Percentiles rank a stretch among this genome's conserved stretches.
Evolutionary conservation across 2,888 invertebrate species (phyloP).

Genomic region (Drosophila tanythrix): DNA sequence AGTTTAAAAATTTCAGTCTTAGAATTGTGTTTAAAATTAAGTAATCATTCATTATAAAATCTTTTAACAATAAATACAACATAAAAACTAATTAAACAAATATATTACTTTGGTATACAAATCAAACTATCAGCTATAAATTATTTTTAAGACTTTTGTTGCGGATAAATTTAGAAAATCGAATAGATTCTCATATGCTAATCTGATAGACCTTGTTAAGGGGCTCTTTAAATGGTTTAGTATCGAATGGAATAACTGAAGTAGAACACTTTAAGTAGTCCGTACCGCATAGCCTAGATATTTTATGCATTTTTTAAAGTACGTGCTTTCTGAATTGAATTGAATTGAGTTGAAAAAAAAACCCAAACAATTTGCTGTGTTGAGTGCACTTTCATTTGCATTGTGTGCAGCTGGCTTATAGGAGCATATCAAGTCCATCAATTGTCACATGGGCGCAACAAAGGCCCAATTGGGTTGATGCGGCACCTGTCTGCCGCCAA

Average conservation of each 20-base stretch:
- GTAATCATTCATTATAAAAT: not conserved
- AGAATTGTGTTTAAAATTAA: not conserved
- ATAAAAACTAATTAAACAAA: not conserved
- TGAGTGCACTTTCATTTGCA: conserved; percentile 40
- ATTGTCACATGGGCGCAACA: conserved; percentile 48
- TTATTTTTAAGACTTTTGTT: not conserved
- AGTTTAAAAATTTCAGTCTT: not conserved
- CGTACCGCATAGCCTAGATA: conserved; percentile 17
- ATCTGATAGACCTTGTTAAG: no score
- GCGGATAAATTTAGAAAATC: no score
- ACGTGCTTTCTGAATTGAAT: conserved; percentile 3
- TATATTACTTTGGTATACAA: not conserved
- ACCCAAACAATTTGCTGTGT: not conserved
- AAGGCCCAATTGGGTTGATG: conserved; percentile 49
- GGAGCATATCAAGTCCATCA: conserved; percentile 55
- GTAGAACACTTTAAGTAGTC: conserved; percentile 1
- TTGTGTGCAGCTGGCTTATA: conserved; percentile 33
- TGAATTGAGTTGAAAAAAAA: not conserved
- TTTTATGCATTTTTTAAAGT: not conserved
- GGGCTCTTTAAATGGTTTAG: not conserved
- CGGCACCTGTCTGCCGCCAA: conserved; percentile 32
- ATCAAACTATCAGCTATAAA: not conserved
- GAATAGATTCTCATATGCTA: not conserved
- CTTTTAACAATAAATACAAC: not conserved
- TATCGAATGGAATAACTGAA: conserved; percentile 2